phyloP scores from a whole-genome alignment of 2,113 vertebrate genomes.

The Lophochroa leadbeateri region DNA sequence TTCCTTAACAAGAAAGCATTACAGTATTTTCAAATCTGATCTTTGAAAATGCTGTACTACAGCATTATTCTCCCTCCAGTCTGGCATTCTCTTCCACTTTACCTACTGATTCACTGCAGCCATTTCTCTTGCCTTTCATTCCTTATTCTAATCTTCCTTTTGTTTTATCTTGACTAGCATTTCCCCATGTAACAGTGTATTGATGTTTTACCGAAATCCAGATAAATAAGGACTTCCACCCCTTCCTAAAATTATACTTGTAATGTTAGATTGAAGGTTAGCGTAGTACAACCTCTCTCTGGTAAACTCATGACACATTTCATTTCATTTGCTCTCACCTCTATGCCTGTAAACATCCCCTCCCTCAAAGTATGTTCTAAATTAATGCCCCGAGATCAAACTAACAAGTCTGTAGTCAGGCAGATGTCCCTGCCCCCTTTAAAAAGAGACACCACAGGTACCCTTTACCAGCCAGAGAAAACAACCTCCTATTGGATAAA shows the following conservation, averaged over 20 bases:
- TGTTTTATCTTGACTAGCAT: not conserved
- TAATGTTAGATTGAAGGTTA: not conserved
- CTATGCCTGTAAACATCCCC: not conserved
- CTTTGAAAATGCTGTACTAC: not conserved
- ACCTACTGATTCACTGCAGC: not conserved
- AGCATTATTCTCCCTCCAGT: not conserved
- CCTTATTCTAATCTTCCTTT: not conserved
- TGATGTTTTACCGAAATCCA: not conserved
- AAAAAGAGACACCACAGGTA: not conserved
- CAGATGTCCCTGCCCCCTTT: not conserved
- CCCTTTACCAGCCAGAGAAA: not conserved
- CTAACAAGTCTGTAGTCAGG: not conserved
- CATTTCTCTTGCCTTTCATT: not conserved
- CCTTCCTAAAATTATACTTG: not conserved
- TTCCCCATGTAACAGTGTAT: not conserved
- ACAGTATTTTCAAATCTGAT: not conserved
- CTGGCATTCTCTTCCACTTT: not conserved
- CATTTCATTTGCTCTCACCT: not conserved
- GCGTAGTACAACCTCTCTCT: not conserved
- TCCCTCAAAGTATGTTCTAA: not conserved
- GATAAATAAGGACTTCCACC: not conserved
- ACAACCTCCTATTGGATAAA: not conserved
- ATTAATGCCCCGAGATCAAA: not conserved
- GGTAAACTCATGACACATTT: not conserved
- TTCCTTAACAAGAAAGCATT: not conserved